Base-by-base conservation (phyloP, 2,888 invertebrate genomes). In the Sarcophaga variegata region DNA sequence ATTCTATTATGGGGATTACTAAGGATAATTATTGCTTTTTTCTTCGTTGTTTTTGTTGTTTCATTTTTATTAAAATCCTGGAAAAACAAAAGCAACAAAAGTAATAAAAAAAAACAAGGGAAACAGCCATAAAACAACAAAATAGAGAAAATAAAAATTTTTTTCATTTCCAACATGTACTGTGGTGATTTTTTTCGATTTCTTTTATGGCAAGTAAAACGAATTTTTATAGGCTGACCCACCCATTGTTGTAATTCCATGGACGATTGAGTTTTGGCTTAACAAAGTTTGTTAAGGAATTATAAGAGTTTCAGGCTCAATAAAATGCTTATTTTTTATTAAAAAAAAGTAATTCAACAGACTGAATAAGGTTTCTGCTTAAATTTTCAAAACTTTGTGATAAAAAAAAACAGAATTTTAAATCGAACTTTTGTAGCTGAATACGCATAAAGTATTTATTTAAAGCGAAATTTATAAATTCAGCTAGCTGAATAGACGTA, bases 11-110 rank as follows among this genome's bases (percentile, higher is more conserved):
- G 81, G 81, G 77, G 80, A 77, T 74, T 59, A 69, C 81, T 81
- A 74, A 70, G 64, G 66, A 86, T 83, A 86, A 86, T 86, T 83
- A 83, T 86, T 86, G 78, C 77, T 70, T 81, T 80, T 82, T 82
- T 59, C 37, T 64, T 76, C 75, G 66, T 72, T 84, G 37, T 37
- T 37, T 37, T 37, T 37, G 37, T 37, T 37, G 2, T 37, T 37
- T 37, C 10, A 37, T 64, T 20, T 80, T 71, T 83, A 59, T 74
- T 69, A 67, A n/a, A 59, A 67, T 60, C 45, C 54, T 47, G 25
- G 17, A 63, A 64, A 37, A 17, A 59, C 17, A 70, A 78, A 49
- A 22, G 62, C 0, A 49, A 80, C 76, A 62, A 64, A 75, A 71
- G n/a, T 54, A 3, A 64, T 1, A 77, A 54, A 70, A 71, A 14